phyloP scores from a whole-genome alignment of 2,888 invertebrate species.

The Spodoptera exigua region DNA sequence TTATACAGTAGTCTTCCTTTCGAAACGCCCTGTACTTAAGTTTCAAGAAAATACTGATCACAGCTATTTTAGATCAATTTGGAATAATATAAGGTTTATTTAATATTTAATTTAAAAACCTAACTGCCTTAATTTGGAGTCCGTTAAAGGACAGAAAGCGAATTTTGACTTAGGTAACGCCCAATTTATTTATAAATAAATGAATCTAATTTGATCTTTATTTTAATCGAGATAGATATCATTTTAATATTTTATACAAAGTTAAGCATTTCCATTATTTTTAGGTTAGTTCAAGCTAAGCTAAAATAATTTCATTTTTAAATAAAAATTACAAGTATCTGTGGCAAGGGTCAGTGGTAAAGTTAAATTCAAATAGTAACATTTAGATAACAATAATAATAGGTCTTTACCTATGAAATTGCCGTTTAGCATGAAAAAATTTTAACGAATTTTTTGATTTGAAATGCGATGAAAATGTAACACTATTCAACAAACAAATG shows the following conservation, averaged over 20 bases:
- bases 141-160: background rate
- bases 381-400: constrained; percentile 56
- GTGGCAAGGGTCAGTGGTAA: constrained; percentile 20
- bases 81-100: background rate
- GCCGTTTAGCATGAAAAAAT: too few species aligned
- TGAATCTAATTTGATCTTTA: too few species aligned
- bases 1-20: constrained; percentile 16
- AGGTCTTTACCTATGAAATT: too few species aligned
- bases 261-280: background rate
- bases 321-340: background rate
- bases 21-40: background rate
- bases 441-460: too few species aligned
- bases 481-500: too few species aligned
- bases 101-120: too few species aligned
- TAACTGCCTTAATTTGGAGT: constrained; percentile 1
- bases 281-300: constrained; percentile 11
- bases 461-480: too few species aligned
- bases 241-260: constrained; percentile 8
- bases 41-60: constrained; percentile 23
- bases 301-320: constrained; percentile 7
- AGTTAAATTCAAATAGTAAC: constrained; percentile 31
- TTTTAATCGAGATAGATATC: too few species aligned
- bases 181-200: too few species aligned
- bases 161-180: background rate
- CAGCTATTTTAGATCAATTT: constrained; percentile 14